A percentile compares a stretch with the other conserved stretches of the same genome.
Conservation (phyloP, 2,113 vertebrate genomes). For the Riparia riparia region DNA sequence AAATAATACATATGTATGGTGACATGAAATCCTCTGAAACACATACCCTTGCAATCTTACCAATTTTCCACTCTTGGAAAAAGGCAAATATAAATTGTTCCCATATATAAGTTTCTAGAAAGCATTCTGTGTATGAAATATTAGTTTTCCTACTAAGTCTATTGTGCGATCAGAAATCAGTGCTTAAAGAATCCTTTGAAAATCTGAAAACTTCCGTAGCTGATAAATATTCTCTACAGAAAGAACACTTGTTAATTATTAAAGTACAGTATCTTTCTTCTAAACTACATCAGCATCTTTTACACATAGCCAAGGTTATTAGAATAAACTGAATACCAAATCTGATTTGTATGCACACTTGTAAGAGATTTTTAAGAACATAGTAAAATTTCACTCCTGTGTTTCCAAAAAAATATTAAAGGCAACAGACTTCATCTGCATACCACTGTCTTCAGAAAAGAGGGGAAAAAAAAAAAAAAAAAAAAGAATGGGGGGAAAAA, state of each 20-base stretch:
- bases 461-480: background rate
- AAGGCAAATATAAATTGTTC: background rate
- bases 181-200: constrained; percentile 19
- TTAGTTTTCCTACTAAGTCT: background rate
- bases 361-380: constrained; percentile 52
- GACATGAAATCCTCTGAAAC: background rate
- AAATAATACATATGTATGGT: background rate
- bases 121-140: background rate
- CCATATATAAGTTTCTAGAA: constrained; percentile 17
- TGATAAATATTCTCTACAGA: constrained; percentile 45
- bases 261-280: constrained; percentile 43
- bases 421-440: constrained; percentile 22
- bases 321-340: constrained; percentile 56
- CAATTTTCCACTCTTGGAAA: background rate
- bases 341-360: constrained; percentile 50
- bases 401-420: constrained; percentile 26
- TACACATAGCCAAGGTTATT: constrained; percentile 34
- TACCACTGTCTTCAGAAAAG: background rate
- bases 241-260: constrained; percentile 42
- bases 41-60: background rate
- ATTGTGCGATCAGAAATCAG: background rate
- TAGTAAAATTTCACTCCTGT: constrained; percentile 16
- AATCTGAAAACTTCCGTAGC: constrained; percentile 40
- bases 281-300: constrained; percentile 46
- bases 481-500: background rate